phyloP scores from a whole-genome alignment of 2,888 invertebrate genomes.

The Caenorhabditis doughertyi region DNA sequence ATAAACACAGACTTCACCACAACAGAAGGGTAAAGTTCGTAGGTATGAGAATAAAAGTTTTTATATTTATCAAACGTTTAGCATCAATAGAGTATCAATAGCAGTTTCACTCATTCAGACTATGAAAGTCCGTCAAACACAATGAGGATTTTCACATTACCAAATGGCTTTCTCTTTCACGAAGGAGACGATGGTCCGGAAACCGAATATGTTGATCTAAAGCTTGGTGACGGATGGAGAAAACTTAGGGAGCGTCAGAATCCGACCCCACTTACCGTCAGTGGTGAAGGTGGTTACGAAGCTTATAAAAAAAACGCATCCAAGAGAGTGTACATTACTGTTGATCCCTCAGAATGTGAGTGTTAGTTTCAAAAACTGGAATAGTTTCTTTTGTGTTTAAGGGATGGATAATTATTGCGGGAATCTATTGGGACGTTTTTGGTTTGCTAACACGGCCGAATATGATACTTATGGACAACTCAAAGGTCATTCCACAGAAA shows the following conservation, averaged over 20 bases:
- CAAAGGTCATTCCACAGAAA: neutral
- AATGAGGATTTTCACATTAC: constrained; percentile 41
- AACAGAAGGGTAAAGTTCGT: neutral
- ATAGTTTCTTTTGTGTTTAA: constrained; percentile 1
- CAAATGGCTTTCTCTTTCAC: neutral
- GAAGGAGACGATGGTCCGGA: constrained; percentile 28
- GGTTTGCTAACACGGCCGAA: constrained; percentile 1
- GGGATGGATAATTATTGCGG: constrained; percentile 3
- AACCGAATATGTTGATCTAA: constrained; percentile 5
- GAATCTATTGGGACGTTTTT: constrained; percentile 38
- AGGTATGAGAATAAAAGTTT: neutral
- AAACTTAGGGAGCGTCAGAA: neutral
- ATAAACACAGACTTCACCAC: neutral
- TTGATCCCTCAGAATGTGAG: neutral
- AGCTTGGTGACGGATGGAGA: neutral
- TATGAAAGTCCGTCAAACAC: constrained; percentile 17
- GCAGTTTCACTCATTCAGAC: constrained; percentile 26
- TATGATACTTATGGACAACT: neutral
- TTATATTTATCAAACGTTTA: neutral
- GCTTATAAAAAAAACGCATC: neutral
- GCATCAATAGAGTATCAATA: neutral
- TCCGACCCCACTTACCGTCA: neutral
- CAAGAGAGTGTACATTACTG: neutral
- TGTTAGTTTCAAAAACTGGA: neutral
- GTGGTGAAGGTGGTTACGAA: neutral